Base-by-base conservation (phyloP, 1,140 invertebrate genomes). In the Papilio dardanus region DNA sequence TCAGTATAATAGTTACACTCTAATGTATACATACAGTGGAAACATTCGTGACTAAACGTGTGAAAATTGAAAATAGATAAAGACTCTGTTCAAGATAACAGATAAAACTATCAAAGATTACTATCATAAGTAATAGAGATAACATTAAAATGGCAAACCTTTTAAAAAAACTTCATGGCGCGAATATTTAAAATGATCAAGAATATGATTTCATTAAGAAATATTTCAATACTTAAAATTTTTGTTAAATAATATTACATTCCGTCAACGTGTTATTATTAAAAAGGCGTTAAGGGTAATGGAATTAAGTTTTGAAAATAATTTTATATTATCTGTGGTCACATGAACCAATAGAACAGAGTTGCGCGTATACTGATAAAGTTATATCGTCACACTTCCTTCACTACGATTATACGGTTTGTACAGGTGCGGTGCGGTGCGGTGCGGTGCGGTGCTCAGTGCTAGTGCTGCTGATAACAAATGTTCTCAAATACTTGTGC, bases 401-500 rank as follows among this genome's bases (percentile, higher is more conserved):
- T 84, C 82, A 83, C 82, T 84, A 84, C 82, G 84, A 88, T 85
- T 85, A 88, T 83, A 84, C 79, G 79, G 85, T 89, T 88, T 89
- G 83, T 86, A 87, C 87, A 88, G 83, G 86, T 90, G 88, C 87
- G 83, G 84, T 81, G 83, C 76, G 83, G 84, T 81, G 83, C 78
- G 83, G 86, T 90, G 88, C 86, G 83, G 86, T 90, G 88, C 87
- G 83, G 84, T 81, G 83, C 78, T 79, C 37, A 21, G 78, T 42
- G 76, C 81, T 68, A 66, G 79, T 80, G 79, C 76, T 68, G 69
- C 73, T 84, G 86, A 90, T 86, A 87, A 86, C 30, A 65, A 30
- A 77, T 76, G 67, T 79, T 82, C 75, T 82, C 62, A 77, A 82
- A 77, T 74, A 54, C 74, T 81, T 79, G 46, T 73, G 75, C 77